Percentiles rank a stretch among this genome's conserved stretches.
Evolutionary conservation across 2,113 vertebrate species (phyloP).

Genomic region (Mesoclemmys tuberculata): DNA sequence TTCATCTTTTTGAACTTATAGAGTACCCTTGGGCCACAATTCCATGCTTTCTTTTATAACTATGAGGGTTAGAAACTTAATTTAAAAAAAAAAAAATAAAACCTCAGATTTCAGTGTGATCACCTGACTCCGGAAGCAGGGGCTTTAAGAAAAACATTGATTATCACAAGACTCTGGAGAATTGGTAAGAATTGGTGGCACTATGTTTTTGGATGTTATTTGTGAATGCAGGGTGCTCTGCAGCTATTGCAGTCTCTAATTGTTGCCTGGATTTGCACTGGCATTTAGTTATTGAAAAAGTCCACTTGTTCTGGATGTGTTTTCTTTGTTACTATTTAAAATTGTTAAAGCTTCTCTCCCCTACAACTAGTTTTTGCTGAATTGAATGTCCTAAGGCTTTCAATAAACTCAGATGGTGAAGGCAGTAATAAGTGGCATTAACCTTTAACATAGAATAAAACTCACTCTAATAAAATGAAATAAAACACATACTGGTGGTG

Average conservation of each 20-base stretch:
- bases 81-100: not conserved
- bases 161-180: not conserved
- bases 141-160: not conserved
- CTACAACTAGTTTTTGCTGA: slow-evolving; percentile 20
- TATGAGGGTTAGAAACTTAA: accelerated
- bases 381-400: slow-evolving; percentile 54
- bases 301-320: not conserved
- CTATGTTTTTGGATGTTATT: not conserved
- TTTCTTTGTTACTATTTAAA: slow-evolving; percentile 13
- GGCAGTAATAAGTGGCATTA: slow-evolving; percentile 16
- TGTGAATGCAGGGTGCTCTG: not conserved
- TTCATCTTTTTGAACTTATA: not conserved
- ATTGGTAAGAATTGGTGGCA: not conserved
- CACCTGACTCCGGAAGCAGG: not conserved
- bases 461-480: not conserved
- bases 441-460: slow-evolving; percentile 49
- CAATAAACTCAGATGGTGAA: slow-evolving; percentile 47
- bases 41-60: not conserved
- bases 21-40: not conserved
- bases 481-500: not conserved
- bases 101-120: not conserved
- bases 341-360: not conserved
- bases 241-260: not conserved
- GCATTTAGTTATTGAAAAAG: slow-evolving; percentile 22
- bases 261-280: not conserved